Conservation (phyloP, 2,113 vertebrate genomes). For the Epinephelus fuscoguttatus region DNA sequence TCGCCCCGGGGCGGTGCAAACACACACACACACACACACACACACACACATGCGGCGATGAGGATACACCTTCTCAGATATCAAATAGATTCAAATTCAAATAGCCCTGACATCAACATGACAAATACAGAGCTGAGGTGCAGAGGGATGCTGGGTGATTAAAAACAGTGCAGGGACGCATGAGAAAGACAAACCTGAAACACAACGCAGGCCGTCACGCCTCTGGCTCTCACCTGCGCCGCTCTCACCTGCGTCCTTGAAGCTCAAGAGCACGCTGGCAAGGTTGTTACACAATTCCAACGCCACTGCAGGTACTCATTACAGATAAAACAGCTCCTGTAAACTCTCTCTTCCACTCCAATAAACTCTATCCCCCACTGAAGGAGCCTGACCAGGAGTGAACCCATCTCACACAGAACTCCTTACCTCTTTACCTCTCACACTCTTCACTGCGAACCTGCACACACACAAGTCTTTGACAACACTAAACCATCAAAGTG, state of each 20-base stretch:
- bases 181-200: neutral
- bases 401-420: neutral
- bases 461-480: neutral
- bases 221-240: conserved; percentile 22
- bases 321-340: neutral
- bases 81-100: conserved; percentile 36
- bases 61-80: conserved; percentile 40
- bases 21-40: conserved; percentile 40
- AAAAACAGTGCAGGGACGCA: neutral
- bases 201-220: too few relatives aligned
- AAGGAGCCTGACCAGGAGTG: neutral
- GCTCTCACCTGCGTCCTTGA: conserved; percentile 53
- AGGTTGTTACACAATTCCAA: conserved; percentile 8
- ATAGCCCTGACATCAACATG: conserved; percentile 32
- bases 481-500: neutral
- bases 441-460: conserved; percentile 13
- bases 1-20: conserved; percentile 43
- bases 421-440: conserved; percentile 5
- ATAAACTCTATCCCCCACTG: neutral
- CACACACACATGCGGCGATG: conserved; percentile 8
- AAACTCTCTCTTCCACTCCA: neutral
- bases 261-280: neutral
- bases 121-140: conserved; percentile 28
- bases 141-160: neutral
- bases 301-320: neutral